Evolutionary conservation across 1,140 invertebrate species (phyloP), one percentile per base, ranked within the genome.

Genomic region (Chionoecetes opilio): DNA sequence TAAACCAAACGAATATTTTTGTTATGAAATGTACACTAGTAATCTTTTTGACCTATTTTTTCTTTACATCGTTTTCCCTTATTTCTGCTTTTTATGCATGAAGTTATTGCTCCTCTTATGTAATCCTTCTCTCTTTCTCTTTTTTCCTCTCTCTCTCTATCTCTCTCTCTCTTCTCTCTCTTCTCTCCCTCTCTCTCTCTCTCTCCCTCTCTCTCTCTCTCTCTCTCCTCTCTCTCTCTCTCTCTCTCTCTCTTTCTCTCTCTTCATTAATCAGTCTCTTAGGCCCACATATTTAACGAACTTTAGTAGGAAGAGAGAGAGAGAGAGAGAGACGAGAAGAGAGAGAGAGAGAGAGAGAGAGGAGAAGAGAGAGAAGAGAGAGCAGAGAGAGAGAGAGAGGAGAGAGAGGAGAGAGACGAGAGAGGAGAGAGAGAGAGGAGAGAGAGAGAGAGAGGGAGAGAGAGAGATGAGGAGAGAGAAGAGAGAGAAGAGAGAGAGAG

Each of bases 251-350:
- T 41, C 31, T 89, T 8, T 41, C 37, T 75, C 63, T 75, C 63
- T 75, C 63, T 75, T 26, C 63, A 75, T 75, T 75, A 17, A 75
- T 75, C 63, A 89, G 41, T 35, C 87, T 89, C 87, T 41, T 41
- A 37, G 37, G 14, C 87, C 29, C 32, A 29, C 87, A 46, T 89
- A 9, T 89, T 89, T 89, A 37, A 89, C 86, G 17, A 35, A 37
- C 86, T 38, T 29, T n/a, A 88, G 86, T 88, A 38, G 26, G 86
- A 86, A 46, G 35, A 88, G 86, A 41, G 86, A 88, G 38, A 88
- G 34, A n/a, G 86, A 38, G 38, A 88, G 34, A 88, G 86, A 41
- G 86, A 88, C 32, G 35, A 34, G 26, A 21, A 63, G 53, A 63
- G 53, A 63, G 53, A 63, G 53, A 63, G 53, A 63, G 53, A 63